phyloP scores from a whole-genome alignment of 2,888 invertebrate species.

The Netelia melanura region DNA sequence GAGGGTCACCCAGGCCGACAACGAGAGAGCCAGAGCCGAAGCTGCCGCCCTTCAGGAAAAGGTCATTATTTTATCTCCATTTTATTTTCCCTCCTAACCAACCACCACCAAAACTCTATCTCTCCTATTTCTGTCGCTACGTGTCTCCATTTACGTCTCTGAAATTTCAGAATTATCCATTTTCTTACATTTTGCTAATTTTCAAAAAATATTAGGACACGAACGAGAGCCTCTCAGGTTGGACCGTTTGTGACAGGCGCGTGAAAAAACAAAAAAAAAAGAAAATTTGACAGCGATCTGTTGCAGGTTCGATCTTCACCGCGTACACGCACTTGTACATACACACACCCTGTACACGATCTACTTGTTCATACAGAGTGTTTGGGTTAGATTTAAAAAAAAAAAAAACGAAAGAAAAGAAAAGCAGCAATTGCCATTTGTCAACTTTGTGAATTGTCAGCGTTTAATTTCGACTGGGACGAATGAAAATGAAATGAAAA shows the following conservation, averaged over 20 bases:
- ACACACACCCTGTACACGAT: slow-evolving; percentile 60
- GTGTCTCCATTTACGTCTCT: not conserved
- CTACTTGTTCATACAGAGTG: slow-evolving; percentile 52
- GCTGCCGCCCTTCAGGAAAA: slow-evolving; percentile 95
- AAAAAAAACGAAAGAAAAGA: slow-evolving; percentile 28
- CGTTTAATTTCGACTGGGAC: slow-evolving; percentile 32
- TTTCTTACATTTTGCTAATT: too few relatives aligned
- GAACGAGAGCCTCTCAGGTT: not conserved
- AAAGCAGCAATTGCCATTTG: not conserved
- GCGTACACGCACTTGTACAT: slow-evolving; percentile 65
- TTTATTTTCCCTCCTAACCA: slow-evolving; percentile 7
- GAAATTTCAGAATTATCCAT: too few relatives aligned
- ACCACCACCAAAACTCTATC: not conserved
- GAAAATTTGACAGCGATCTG: slow-evolving; percentile 65
- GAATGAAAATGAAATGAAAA: slow-evolving; percentile 32
- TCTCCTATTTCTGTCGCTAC: not conserved
- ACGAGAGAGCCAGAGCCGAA: slow-evolving; percentile 93
- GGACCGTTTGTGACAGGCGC: slow-evolving; percentile 26
- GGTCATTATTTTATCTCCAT: slow-evolving; percentile 76
- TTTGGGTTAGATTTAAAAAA: slow-evolving; percentile 39
- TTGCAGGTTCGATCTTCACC: slow-evolving; percentile 67
- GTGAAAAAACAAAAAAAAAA: slow-evolving; percentile 1
- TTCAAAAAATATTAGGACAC: too few relatives aligned
- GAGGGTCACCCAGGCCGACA: slow-evolving; percentile 96
- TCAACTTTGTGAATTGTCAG: not conserved